Percentiles rank a stretch among this genome's conserved stretches.
Conservation (phyloP, 92 coral and sea anemone genomes). For the Zoanthus sociatus region DNA sequence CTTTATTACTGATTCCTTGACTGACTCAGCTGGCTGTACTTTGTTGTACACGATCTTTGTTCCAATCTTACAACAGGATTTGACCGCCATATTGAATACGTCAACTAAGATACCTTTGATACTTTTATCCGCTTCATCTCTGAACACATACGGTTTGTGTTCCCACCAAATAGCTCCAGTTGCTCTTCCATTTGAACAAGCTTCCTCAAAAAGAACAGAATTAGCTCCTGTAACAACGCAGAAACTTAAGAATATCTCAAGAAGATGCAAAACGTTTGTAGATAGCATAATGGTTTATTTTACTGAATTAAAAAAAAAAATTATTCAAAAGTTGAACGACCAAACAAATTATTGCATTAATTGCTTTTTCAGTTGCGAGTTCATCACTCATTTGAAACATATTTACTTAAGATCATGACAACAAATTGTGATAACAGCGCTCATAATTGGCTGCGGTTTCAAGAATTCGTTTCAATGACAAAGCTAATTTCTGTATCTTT, state of each 20-base stretch:
- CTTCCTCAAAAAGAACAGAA: conserved; percentile 45
- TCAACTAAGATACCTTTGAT: conserved; percentile 77
- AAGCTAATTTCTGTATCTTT: background rate
- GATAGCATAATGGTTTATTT: background rate
- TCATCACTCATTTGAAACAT: background rate
- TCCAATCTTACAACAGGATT: conserved; percentile 63
- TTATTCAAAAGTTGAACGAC: background rate
- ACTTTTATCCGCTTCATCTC: background rate
- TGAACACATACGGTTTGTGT: conserved; percentile 72
- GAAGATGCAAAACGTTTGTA: background rate
- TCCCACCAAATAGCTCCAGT: conserved; percentile 72
- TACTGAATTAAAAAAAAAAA: background rate
- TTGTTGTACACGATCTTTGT: conserved; percentile 26
- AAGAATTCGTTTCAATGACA: background rate
- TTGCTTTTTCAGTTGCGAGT: background rate
- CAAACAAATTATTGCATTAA: background rate
- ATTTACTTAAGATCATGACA: background rate
- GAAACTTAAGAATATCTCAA: conserved; percentile 18
- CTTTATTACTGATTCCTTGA: conserved; percentile 32
- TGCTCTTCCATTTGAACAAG: conserved; percentile 56
- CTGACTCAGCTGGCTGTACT: conserved; percentile 4
- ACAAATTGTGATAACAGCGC: background rate
- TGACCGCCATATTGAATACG: conserved; percentile 67
- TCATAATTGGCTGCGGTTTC: background rate
- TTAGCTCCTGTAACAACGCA: conserved; percentile 3